phyloP scores from a whole-genome alignment of 2,113 vertebrate genomes.

The Aramus guarauna region DNA sequence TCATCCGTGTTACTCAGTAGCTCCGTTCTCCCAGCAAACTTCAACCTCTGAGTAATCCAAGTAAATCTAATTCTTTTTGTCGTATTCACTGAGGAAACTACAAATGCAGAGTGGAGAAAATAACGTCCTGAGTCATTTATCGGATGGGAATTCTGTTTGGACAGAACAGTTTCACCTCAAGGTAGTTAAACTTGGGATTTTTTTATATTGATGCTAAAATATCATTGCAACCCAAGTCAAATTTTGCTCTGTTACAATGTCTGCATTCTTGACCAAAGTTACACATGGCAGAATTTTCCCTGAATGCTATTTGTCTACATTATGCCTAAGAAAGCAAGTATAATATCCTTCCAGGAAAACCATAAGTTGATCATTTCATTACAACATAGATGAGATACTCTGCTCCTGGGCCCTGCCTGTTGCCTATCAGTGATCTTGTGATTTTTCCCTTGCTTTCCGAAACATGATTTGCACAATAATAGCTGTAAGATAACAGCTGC shows the following conservation, averaged over 20 bases:
- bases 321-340: background rate
- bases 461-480: background rate
- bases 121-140: background rate
- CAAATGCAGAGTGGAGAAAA: background rate
- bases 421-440: background rate
- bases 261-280: background rate
- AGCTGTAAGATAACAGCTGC: background rate
- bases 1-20: background rate
- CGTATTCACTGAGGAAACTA: background rate
- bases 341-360: background rate
- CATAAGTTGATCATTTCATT: background rate
- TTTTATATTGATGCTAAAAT: background rate
- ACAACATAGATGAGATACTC: background rate
- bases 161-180: background rate
- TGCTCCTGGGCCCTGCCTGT: background rate
- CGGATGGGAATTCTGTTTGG: background rate
- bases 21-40: background rate
- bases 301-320: background rate
- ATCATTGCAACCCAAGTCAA: background rate
- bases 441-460: background rate
- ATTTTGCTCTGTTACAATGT: background rate
- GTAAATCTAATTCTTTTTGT: background rate
- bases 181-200: background rate
- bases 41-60: background rate
- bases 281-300: background rate